These are phyloP conservation scores for Lycia hirtaria DNA, from an alignment of 2,888 invertebrate species.

Conservation along the genomic window DNA sequence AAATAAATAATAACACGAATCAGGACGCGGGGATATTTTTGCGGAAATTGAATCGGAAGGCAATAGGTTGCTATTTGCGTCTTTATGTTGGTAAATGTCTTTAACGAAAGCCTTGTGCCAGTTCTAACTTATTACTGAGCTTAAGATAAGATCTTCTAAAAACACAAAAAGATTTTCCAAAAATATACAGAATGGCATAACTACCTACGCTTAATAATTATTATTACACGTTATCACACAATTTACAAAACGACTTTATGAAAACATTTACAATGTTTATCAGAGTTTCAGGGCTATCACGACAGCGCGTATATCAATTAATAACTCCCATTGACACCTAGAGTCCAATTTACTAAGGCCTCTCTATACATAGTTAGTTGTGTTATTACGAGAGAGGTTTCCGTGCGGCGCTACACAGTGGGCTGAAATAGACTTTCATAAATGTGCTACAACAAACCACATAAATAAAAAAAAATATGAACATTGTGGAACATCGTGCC, in stretches of 20 bases:
- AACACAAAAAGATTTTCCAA: too few species aligned
- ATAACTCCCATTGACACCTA: conserved; percentile 12
- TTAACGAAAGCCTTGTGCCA: not conserved
- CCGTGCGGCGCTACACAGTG: not conserved
- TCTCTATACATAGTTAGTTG: conserved; percentile 19
- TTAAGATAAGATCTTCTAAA: too few species aligned
- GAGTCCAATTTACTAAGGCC: not conserved
- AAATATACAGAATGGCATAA: too few species aligned
- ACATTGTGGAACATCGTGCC: too few species aligned
- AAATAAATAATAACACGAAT: conserved; percentile 50
- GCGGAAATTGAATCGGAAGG: conserved; percentile 22
- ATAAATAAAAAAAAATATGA: too few species aligned
- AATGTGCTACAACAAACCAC: too few species aligned
- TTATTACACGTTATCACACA: too few species aligned
- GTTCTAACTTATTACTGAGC: too few species aligned
- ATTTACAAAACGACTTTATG: too few species aligned
- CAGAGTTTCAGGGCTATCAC: not conserved
- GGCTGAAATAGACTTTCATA: too few species aligned
- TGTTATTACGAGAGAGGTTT: not conserved
- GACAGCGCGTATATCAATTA: conserved; percentile 7
- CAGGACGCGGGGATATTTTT: conserved; percentile 29
- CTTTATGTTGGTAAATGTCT: not conserved
- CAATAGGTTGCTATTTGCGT: conserved; percentile 3
- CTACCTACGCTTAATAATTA: too few species aligned
- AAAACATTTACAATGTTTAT: not conserved